phyloP scores from a whole-genome alignment of 2,888 invertebrate genomes.

The Epinotia brunnichana region DNA sequence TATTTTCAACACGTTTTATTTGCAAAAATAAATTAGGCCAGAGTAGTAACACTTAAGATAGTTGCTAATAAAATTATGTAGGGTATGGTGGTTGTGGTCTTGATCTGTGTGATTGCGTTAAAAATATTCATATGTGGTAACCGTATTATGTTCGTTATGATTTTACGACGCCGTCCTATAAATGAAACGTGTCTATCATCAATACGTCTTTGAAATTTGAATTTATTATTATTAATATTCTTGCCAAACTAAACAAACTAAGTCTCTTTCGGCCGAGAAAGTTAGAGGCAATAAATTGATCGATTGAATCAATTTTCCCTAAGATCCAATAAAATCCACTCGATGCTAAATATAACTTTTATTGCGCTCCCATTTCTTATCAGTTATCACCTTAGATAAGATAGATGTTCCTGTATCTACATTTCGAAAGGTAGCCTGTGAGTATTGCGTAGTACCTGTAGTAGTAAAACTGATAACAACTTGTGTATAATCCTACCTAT shows the following conservation, averaged over 20 bases:
- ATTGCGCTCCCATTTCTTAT: constrained; percentile 25
- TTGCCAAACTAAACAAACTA: constrained; percentile 3
- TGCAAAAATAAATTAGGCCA: constrained; percentile 33
- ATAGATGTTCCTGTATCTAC: constrained; percentile 26
- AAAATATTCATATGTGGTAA: constrained; percentile 34
- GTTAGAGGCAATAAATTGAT: not conserved
- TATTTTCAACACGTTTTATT: constrained; percentile 34
- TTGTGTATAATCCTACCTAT: constrained; percentile 31
- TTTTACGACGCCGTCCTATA: constrained; percentile 16
- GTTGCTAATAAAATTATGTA: constrained; percentile 33
- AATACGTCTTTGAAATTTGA: constrained; percentile 1
- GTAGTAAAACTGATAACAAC: constrained; percentile 37
- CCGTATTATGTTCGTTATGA: constrained; percentile 28
- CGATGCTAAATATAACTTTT: constrained; percentile 34
- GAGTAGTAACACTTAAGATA: constrained; percentile 25
- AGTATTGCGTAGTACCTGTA: constrained; percentile 32
- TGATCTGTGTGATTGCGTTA: constrained; percentile 25
- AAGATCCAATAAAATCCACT: constrained; percentile 4
- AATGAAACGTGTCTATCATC: constrained; percentile 17
- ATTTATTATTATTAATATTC: not conserved
- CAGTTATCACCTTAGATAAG: constrained; percentile 38
- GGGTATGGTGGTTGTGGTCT: constrained; percentile 30
- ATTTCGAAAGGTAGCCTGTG: constrained; percentile 14
- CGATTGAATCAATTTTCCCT: not conserved
- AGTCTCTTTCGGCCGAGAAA: not conserved